phyloP scores from a whole-genome alignment of 2,113 vertebrate genomes.

The Plecotus auritus region DNA sequence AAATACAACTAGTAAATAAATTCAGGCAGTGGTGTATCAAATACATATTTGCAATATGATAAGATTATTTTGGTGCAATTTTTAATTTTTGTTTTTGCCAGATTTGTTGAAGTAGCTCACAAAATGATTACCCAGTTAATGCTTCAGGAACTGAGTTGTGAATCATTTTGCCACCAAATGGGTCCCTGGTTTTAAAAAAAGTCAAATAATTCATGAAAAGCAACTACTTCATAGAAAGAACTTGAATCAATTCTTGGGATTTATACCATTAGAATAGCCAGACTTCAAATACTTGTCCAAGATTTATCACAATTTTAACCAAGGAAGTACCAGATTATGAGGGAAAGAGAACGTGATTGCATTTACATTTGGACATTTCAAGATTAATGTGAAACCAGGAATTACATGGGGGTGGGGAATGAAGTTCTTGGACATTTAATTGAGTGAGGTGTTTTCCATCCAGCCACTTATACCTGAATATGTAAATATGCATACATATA shows the following conservation, averaged over 20 bases:
- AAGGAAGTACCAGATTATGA: background rate
- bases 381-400: background rate
- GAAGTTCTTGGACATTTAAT: background rate
- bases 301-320: slow-evolving; percentile 3
- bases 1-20: background rate
- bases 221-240: background rate
- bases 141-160: background rate
- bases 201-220: background rate
- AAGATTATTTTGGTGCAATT: background rate
- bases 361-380: background rate
- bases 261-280: background rate
- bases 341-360: background rate
- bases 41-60: background rate
- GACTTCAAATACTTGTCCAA: background rate
- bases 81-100: background rate
- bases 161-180: background rate
- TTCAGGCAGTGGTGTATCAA: background rate
- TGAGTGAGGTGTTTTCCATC: background rate
- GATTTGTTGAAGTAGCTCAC: background rate
- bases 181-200: background rate
- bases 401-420: background rate
- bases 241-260: background rate
- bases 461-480: background rate
- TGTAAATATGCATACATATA: background rate
- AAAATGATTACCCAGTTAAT: background rate